Percentiles rank a stretch among this genome's conserved stretches.
Conservation (phyloP, 2,888 invertebrate genomes). For the Peribatodes rhomboidaria region DNA sequence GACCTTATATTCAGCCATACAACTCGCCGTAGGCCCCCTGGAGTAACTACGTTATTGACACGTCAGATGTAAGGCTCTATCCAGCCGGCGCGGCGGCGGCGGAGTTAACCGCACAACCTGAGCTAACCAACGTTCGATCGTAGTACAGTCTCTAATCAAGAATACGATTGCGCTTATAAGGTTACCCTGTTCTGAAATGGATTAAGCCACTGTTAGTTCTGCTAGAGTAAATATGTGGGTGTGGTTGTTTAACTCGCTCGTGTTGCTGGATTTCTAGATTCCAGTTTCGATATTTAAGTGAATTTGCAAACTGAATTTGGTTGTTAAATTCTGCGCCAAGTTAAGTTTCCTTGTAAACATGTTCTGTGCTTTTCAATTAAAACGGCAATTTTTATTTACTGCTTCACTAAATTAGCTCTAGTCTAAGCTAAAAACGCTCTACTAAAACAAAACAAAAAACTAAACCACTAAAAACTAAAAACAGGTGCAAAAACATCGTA, state of each 20-base stretch:
- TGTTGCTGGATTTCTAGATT: slow-evolving; percentile 7
- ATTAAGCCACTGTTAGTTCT: slow-evolving; percentile 29
- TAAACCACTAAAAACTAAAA: too few relatives aligned
- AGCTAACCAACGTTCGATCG: slow-evolving; percentile 12
- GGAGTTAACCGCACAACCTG: slow-evolving; percentile 23
- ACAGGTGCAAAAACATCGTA: too few relatives aligned
- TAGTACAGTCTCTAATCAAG: slow-evolving; percentile 38
- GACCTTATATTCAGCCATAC: too few relatives aligned
- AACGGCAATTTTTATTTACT: too few relatives aligned
- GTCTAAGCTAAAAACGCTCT: too few relatives aligned
- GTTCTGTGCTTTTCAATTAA: too few relatives aligned
- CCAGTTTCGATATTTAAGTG: slow-evolving; percentile 4
- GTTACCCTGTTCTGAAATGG: slow-evolving; percentile 25
- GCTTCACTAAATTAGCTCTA: too few relatives aligned
- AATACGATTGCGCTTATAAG: slow-evolving; percentile 31
- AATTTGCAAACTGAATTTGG: neutral
- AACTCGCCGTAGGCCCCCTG: too few relatives aligned
- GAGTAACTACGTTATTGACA: slow-evolving; percentile 13
- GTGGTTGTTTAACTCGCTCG: slow-evolving; percentile 6
- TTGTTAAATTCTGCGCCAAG: neutral
- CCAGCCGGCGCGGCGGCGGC: slow-evolving; percentile 1
- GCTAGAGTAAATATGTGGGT: slow-evolving; percentile 16
- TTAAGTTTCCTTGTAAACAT: slow-evolving; percentile 3
- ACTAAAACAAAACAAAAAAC: too few relatives aligned
- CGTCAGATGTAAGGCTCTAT: slow-evolving; percentile 10